Base-by-base conservation (phyloP, 1,140 invertebrate species). In the Elymnias hypermnestra region DNA sequence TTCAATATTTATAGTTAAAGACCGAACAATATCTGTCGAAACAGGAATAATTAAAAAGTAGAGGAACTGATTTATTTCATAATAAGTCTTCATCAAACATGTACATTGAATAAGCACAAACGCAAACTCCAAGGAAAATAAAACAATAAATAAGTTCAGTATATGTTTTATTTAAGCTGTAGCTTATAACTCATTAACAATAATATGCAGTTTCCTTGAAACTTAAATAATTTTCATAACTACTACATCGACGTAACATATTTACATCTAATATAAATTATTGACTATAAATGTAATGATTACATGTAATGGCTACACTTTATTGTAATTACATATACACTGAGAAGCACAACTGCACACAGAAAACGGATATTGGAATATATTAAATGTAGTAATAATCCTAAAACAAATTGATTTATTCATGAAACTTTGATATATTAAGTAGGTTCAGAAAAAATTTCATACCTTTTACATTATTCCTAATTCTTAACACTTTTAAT, bases 151-250 rank as follows among this genome's bases (percentile, higher is more conserved):
- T 44, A 43, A 37, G 57, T 72, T 69, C 73, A 73, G 62, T 72
- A 75, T 69, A 73, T 60, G 54, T 71, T 78, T 82, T 72, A 77
- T 71, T 63, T 64, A 76, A 79, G 75, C 75, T 72, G 67, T 57
- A 68, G 62, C 70, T 83, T 79, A 78, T 69, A 82, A 72, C 66
- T 70, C 59, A 44, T 77, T 73, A 83, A 72, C 63, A 33, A 33
- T 21, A 77, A 77, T 63, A 77, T 63, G 56, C 61, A 72, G 73
- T 83, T 83, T 83, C 75, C 70, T 70, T 61, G 72, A 83, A 77
- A 77, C 72, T 71, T 71, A 67, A 57, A 58, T 62, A 54, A 23
- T 36, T 70, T 66, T 67, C 55, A 33, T 67, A 55, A 33, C 55
- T 58, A 53, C 54, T 69, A 72, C 38, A 45, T 63, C 55, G 55